Conservation (phyloP, 2,113 vertebrate genomes). For the Sylvicapra grimmia region DNA sequence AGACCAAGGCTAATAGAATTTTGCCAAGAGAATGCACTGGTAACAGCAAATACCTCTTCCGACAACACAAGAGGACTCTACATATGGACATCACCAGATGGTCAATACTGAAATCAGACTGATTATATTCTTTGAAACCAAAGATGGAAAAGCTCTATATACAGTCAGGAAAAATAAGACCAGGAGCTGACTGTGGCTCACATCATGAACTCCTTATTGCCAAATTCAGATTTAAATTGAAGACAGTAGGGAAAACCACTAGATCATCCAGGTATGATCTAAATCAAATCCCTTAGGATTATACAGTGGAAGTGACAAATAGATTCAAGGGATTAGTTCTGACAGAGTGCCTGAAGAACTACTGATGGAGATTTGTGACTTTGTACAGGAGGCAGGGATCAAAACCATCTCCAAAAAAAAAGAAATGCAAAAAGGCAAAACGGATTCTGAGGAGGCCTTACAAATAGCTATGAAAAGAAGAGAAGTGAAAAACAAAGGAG, state of each 20-base stretch:
- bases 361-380: background rate
- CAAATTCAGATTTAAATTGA: background rate
- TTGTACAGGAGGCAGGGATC: background rate
- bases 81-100: background rate
- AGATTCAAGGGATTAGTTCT: background rate
- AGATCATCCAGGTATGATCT: background rate
- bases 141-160: background rate
- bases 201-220: background rate
- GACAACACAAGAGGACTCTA: background rate
- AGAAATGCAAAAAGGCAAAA: background rate
- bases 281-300: background rate
- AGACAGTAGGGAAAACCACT: background rate
- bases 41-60: background rate
- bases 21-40: background rate
- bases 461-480: background rate
- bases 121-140: background rate
- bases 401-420: background rate
- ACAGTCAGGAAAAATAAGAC: background rate
- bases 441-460: background rate
- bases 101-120: background rate
- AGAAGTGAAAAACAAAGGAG: background rate
- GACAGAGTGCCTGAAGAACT: background rate
- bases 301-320: background rate
- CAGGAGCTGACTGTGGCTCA: background rate
- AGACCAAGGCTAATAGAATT: background rate